Evolutionary conservation across 2,888 invertebrate genomes (phyloP).

Genomic region (Drosophila eohydei): DNA sequence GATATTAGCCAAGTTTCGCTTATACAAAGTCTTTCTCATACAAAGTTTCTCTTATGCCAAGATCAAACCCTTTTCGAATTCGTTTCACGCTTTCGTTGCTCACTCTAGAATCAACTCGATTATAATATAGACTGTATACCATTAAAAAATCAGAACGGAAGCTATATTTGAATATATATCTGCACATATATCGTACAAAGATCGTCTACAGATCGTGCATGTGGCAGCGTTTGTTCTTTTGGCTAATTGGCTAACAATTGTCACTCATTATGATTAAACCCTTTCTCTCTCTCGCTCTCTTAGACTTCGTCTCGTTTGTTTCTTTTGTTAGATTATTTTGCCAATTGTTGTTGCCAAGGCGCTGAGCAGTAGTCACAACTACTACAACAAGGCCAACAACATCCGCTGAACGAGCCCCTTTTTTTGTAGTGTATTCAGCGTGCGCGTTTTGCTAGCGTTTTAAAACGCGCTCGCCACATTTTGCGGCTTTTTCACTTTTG

Average conservation of each 20-base stretch:
- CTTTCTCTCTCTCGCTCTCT: not conserved
- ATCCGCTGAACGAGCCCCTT: slow-evolving; percentile 63
- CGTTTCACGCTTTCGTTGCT: not conserved
- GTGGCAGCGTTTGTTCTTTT: slow-evolving; percentile 3
- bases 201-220: slow-evolving; percentile 1
- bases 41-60: not conserved
- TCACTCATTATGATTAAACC: slow-evolving; percentile 51
- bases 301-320: slow-evolving; percentile 14
- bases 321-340: slow-evolving; percentile 7
- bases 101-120: not conserved
- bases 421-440: slow-evolving; percentile 33
- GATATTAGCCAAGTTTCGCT: no score
- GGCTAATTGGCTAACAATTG: slow-evolving; percentile 55
- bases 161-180: not conserved
- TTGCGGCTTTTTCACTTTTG: slow-evolving; percentile 72
- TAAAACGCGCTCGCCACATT: slow-evolving; percentile 36
- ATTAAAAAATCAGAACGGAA: not conserved
- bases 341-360: slow-evolving; percentile 48
- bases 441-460: slow-evolving; percentile 53
- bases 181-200: slow-evolving; percentile 2
- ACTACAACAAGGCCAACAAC: not conserved
- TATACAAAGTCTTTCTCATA: no score
- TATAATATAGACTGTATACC: not conserved
- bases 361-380: slow-evolving; percentile 3
- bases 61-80: not conserved